A percentile compares a stretch with the other conserved stretches of the same genome.
These are phyloP conservation scores for Hypsibius dujardini DNA, from an alignment of 1,140 invertebrate species.

Conservation along the genomic window DNA sequence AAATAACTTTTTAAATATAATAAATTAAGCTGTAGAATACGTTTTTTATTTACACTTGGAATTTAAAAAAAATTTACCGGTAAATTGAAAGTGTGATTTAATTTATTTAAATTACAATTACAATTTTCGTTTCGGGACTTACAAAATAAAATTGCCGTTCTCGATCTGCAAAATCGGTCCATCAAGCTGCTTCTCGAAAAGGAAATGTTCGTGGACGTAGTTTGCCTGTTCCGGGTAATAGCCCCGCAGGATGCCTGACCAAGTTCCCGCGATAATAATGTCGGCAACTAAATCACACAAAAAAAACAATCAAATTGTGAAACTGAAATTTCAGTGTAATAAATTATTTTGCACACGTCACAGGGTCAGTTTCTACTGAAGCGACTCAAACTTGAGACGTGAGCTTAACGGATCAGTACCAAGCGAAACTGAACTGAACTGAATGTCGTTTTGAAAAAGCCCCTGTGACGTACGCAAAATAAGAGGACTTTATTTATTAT, in stretches of 20 bases:
- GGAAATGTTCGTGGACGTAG: background rate
- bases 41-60: too few species aligned
- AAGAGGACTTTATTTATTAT: too few species aligned
- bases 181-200: background rate
- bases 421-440: too few species aligned
- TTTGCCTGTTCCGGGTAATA: background rate
- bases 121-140: background rate
- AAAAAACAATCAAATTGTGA: background rate
- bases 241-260: background rate
- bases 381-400: background rate
- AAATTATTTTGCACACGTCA: background rate
- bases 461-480: too few species aligned
- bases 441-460: too few species aligned
- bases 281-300: background rate
- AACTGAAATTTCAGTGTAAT: background rate
- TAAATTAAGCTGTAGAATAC: too few species aligned
- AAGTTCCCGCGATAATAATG: slow-evolving; percentile 11
- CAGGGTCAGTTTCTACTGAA: background rate
- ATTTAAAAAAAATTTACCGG: too few species aligned
- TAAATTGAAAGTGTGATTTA: too few species aligned
- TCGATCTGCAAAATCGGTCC: slow-evolving; percentile 2
- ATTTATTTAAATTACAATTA: too few species aligned
- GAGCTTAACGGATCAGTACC: background rate
- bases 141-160: slow-evolving; percentile 6
- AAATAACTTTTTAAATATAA: too few species aligned